Base-by-base conservation (phyloP, 2,797 vertebrate genomes). In the Lepus oiostolus region DNA sequence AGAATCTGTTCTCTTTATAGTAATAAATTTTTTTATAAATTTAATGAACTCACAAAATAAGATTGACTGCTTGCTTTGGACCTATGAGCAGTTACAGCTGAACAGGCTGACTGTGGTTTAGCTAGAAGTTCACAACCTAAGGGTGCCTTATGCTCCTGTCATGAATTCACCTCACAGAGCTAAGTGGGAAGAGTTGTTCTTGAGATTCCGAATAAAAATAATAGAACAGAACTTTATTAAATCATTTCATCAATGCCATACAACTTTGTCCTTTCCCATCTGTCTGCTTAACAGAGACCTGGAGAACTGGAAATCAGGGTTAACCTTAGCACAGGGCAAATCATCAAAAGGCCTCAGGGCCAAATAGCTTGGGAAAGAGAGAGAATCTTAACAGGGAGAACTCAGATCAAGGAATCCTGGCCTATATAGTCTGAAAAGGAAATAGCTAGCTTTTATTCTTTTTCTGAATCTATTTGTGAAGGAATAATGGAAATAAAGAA, bases 231-330 rank as follows among this genome's bases (percentile, higher is more conserved):
- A 50, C 72, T 83, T 86, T 63, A 76, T 65, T 91, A 85, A 93
- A 72, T 96, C 38, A 35, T 79, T 82, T 71, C 84, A n/a, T 71
- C 72, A 92, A 13, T 75, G 24, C 30, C 1, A 0, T 91, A 62
- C 60, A 77, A 58, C 62, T 79, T 81, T 50, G 13, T 65, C 54
- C 54, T 63, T 91, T 94, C 22, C 74, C 58, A 88, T 94, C 75
- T 94, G 58, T 90, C 74, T 88, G 19, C n/a, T 95, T 19, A 24
- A 82, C 81, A 85, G 88, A 95, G 54, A 52, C 71, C 28, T n/a
- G 10, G 68, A 63, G 28, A 95, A 58, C 26, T 35, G 12, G 68
- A 63, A 28, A 95, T 63, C 26, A 32, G 50, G 24, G 2, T 22
- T 52, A 76, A 87, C 26, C 58, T 87, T 50, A 91, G 22, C 52